Base-by-base conservation (phyloP, 2,888 invertebrate genomes). In the Podotricha telesiphe region DNA sequence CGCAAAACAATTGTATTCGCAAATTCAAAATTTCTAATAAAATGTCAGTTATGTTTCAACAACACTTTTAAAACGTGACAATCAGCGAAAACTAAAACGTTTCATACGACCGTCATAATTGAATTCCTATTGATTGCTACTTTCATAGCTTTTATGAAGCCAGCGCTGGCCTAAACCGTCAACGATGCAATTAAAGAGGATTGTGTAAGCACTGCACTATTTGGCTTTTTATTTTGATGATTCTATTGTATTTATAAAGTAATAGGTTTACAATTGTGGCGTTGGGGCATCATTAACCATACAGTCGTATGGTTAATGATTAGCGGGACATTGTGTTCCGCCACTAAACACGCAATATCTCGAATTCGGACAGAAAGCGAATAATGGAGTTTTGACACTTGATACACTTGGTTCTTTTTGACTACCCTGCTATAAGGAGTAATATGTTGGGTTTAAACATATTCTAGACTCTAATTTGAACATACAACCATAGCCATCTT, bases 171-270 rank as follows among this genome's bases (percentile, higher is more conserved):
- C 28, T 28, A 6, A 11, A 53, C 34, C 17, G 34, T 53, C 53
- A 34, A 53, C 53, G 53, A 53, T n/a, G 53, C 53, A 53, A 53
- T 53, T 53, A 53, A 34, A 53, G n/a, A 17, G 53, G 34, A 53
- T 53, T 53, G n/a, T 34, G 53, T 1, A 17, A 34, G 53, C 34
- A 34, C 53, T 34, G n/a, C n/a, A 53, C 53, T 34, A 34, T 34
- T 28, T 53, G 17, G n/a, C n/a, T 34, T 28, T 4, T 28, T 53
- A 34, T 22, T 53, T 28, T 37, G 37, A 8, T 10, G 37, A 8
- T 37, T 37, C 10, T 1, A 37, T 10, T 37, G 8, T 28, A 4
- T 28, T 28, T 28, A 28, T 28, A 4, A 28, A n/a, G n/a, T n/a
- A n/a, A n/a, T n/a, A n/a, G n/a, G n/a, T n/a, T n/a, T n/a, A n/a